Conservation (phyloP, 64 coral and sea anemone species). For the Porites lutea region DNA sequence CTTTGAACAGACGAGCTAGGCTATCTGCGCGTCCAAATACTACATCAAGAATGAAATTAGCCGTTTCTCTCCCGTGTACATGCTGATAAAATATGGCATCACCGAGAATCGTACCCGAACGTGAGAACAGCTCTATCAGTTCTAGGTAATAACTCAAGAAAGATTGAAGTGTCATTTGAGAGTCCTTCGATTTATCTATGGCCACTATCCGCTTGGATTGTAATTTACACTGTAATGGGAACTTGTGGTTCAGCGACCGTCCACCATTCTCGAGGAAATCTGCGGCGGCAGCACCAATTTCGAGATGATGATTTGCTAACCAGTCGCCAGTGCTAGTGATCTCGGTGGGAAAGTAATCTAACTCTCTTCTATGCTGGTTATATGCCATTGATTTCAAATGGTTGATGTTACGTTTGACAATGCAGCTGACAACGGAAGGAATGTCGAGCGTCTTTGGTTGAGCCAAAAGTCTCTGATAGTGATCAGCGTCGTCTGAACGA, state of each 20-base stretch:
- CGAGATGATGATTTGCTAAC: neutral
- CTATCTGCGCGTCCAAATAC: neutral
- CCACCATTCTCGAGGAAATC: neutral
- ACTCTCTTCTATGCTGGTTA: neutral
- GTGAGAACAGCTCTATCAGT: neutral
- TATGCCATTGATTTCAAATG: neutral
- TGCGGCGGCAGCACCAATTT: neutral
- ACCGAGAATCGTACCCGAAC: neutral
- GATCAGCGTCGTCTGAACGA: neutral
- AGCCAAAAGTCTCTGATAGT: neutral
- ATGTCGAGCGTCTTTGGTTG: neutral
- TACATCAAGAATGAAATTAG: neutral
- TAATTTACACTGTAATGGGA: neutral
- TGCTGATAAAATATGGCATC: neutral
- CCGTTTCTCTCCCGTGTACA: neutral
- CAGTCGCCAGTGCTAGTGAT: neutral
- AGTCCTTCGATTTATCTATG: neutral
- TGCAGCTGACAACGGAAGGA: fast-evolving
- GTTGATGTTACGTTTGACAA: neutral
- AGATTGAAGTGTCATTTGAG: neutral
- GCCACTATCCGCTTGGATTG: neutral
- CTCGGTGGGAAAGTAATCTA: neutral
- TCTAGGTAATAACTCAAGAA: neutral
- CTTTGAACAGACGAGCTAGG: neutral
- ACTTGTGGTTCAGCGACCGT: neutral